Evolutionary conservation across 2,113 vertebrate species (phyloP), one percentile per base, ranked within the genome.

Genomic region (Heliornis fulica): DNA sequence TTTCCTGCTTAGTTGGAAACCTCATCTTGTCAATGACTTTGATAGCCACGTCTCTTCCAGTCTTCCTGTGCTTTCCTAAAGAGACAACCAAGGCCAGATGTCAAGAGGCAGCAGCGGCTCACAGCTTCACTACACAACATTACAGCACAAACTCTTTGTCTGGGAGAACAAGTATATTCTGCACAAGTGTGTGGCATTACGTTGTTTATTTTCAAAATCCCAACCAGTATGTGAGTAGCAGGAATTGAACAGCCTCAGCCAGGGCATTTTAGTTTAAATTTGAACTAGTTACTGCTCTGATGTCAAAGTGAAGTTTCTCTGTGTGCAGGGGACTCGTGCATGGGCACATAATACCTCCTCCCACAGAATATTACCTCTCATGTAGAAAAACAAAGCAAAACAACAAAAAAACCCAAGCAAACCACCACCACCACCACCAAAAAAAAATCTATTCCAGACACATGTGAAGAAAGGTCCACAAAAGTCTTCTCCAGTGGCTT

Each of bases 21-120:
- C 98, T 98, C 99, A 99, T 99, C 97, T 99, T 99, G 98, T 99
- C 99, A 76, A 99, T 99, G 61, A 99, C 98, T 97, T 99, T 99
- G 96, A 99, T 99, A 93, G 99, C 99, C 94, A 99, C 99, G 95
- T 99, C 99, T 96, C 99, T 99, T 97, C 99, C 99, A 78, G 99
- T 99, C 96, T 99, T 99, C 94, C 99, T 99, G 40, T 99, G 99
- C 94, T 99, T 99, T 89, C 99, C 99, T 99, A 76, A 90, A 94
- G 43, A 93, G 79, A 96, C 82, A 90, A 56, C 51, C 83, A 83
- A 29, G 13, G 20, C 83, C 69, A 95, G 48, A 8, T 21, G 80
- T 25, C 36, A 71, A 45, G 23, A 92, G 5, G n/a, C 3, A 80
- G 85, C 96, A 88, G 7, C 17, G 83, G 83, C 38, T 96, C 46